Evolutionary conservation across 2,113 vertebrate genomes (phyloP), one percentile per base, ranked within the genome.

Genomic region (Proteles cristata): DNA sequence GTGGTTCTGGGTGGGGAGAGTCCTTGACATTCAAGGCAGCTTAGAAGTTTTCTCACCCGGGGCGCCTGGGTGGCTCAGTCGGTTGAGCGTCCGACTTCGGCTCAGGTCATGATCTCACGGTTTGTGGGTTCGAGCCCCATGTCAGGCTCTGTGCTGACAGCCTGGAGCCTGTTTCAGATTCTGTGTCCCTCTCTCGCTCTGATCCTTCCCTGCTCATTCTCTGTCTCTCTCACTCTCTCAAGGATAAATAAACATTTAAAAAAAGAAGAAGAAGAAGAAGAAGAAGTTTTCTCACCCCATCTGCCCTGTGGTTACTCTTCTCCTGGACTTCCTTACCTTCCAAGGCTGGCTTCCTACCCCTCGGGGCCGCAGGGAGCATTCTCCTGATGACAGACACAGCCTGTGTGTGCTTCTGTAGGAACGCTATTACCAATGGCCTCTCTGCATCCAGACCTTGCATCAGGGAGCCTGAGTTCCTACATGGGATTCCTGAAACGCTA

Each of bases 351-450:
- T 23, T 83, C 53, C 16, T 26, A 39, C 3, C 7, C 65, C n/a
- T 88, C 1, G 11, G n/a, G 26, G 43, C 23, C 8, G 1, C 55
- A 82, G 1, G 23, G n/a, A n/a, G 7, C 39, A 9, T 53, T 35
- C 15, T 61, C 1, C 69, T 63, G 28, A 43, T 76, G 43, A 14
- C 69, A 50, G 89, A 3, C 11, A 33, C 33, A n/a, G 35, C 26
- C 66, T 55, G n/a, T 9, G 19, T 31, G 1, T 74, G 11, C 43
- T 16, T 28, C 33, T 0, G 7, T 6, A 23, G 19, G 50, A 50
- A 11, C 1, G 1, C 17, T 4, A 7, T 45, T 4, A n/a, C 31
- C 10, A 33, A 33, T 12, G 19, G 14, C 55, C 16, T 4, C 33
- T 77, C 48, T 61, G 73, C 43, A 2, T 28, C 9, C 26, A n/a